These are phyloP conservation scores for Ips nitidus DNA, from an alignment of 1,140 invertebrate species.

Conservation along the genomic window DNA sequence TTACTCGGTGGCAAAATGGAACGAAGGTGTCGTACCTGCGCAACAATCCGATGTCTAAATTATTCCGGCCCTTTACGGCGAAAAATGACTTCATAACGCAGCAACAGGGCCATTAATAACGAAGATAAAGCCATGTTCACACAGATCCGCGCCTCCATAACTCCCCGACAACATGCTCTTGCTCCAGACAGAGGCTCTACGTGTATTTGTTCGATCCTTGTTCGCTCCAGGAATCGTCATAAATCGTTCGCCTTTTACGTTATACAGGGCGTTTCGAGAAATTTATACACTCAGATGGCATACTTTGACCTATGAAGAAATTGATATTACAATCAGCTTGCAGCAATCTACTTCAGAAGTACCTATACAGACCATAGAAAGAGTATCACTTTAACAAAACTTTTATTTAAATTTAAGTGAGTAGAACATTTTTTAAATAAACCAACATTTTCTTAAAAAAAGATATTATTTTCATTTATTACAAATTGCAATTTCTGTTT, in stretches of 20 bases:
- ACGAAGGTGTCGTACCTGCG: neutral
- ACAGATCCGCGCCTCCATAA: slow-evolving; percentile 17
- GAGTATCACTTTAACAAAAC: no score
- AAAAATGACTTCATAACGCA: slow-evolving; percentile 19
- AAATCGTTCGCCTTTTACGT: slow-evolving; percentile 18
- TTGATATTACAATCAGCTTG: neutral
- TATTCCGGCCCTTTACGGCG: slow-evolving; percentile 1
- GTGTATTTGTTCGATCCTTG: slow-evolving; percentile 31
- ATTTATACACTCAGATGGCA: slow-evolving; percentile 1
- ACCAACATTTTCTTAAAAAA: no score
- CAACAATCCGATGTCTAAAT: neutral
- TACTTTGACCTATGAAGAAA: neutral
- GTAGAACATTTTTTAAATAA: no score
- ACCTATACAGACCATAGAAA: no score
- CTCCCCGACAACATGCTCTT: slow-evolving; percentile 19
- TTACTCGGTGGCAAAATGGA: slow-evolving; percentile 7
- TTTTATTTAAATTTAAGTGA: no score
- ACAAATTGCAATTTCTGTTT: no score
- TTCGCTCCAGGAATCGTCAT: slow-evolving; percentile 21
- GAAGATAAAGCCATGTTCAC: slow-evolving; percentile 17
- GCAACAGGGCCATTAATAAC: slow-evolving; percentile 18
- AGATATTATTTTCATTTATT: no score
- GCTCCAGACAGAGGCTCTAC: slow-evolving; percentile 34
- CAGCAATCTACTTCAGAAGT: no score
- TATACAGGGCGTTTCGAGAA: slow-evolving; percentile 15